Percentiles rank a stretch among this genome's conserved stretches.
Conservation (phyloP, 2,113 vertebrate species). For the Tachycineta bicolor region DNA sequence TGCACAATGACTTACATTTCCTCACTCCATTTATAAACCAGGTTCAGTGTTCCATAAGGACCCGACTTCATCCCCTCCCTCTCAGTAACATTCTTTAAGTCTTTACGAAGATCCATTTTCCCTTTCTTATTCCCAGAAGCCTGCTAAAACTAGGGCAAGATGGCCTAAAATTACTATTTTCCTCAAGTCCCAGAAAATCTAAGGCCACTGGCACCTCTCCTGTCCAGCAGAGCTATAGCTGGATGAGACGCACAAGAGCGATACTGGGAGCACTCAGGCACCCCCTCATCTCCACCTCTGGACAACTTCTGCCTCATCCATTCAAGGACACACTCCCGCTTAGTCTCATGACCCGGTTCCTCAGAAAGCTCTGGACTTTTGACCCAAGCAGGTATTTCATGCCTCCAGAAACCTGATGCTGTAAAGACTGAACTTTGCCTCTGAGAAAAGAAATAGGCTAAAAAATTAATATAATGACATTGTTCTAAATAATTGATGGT, state of each 20-base stretch:
- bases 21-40: conserved; percentile 26
- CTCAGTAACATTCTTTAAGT: conserved; percentile 43
- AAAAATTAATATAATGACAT: conserved; percentile 32
- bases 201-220: neutral
- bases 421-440: conserved; percentile 26
- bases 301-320: neutral
- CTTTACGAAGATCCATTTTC: conserved; percentile 60
- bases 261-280: neutral
- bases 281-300: neutral
- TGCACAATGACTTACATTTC: conserved; percentile 43
- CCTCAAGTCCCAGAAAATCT: conserved; percentile 46
- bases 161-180: conserved; percentile 60
- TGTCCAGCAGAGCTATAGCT: neutral
- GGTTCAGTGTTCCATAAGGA: conserved; percentile 39
- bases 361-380: neutral
- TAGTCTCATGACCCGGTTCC: neutral
- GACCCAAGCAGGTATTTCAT: neutral
- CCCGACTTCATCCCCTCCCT: conserved; percentile 13
- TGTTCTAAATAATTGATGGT: conserved; percentile 39
- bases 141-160: conserved; percentile 61
- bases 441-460: conserved; percentile 16
- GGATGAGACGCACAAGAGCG: rapidly evolving
- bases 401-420: neutral
- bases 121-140: conserved; percentile 64
- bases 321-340: neutral